A percentile compares a stretch with the other conserved stretches of the same genome.
These are phyloP conservation scores for Globodera ellingtonae DNA, from an alignment of 1,140 invertebrate species.

Conservation along the genomic window DNA sequence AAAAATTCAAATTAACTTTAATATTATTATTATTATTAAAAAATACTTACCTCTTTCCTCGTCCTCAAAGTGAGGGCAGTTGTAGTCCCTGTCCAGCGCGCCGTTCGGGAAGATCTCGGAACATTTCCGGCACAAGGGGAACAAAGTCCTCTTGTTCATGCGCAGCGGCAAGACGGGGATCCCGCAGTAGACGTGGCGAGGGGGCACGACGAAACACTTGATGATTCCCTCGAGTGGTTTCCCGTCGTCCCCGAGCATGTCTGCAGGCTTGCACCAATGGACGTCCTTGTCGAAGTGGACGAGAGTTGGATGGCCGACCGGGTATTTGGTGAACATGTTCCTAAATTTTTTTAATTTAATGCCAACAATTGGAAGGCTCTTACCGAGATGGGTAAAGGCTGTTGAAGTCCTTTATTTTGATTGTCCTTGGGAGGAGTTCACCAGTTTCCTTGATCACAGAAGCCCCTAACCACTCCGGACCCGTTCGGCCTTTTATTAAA, in stretches of 20 bases:
- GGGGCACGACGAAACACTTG: not conserved
- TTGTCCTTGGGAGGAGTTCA: not conserved
- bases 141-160: not conserved
- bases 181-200: not conserved
- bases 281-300: not conserved
- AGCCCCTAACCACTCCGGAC: not conserved
- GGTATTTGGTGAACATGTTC: slow-evolving; percentile 4
- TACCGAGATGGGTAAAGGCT: not conserved
- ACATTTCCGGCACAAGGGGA: slow-evolving; percentile 9
- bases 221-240: not conserved
- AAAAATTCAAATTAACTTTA: not conserved
- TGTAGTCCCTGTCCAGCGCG: not conserved
- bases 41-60: not conserved
- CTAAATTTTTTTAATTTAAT: not conserved
- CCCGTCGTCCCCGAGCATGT: not conserved
- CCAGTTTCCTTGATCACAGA: not conserved
- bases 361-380: not conserved
- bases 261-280: not conserved
- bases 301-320: not conserved
- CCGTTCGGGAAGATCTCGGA: not conserved
- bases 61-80: not conserved
- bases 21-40: not conserved
- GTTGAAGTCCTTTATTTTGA: slow-evolving; percentile 3
- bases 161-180: slow-evolving; percentile 7
- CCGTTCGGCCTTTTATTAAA: not conserved